phyloP scores from a whole-genome alignment of 1,140 invertebrate species.

The Dendrolimus kikuchii region DNA sequence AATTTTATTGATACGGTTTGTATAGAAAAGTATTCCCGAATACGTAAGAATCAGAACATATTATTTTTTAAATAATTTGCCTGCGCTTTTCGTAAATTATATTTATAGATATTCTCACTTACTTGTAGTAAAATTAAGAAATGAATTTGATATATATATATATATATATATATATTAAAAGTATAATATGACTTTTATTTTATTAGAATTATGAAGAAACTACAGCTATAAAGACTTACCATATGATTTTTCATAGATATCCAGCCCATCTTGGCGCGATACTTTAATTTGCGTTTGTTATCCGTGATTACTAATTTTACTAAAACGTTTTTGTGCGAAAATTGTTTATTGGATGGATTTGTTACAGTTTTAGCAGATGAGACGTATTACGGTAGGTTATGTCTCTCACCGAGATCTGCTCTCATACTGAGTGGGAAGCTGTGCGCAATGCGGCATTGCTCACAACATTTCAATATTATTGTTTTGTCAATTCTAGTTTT shows the following conservation, averaged over 20 bases:
- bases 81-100: not conserved
- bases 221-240: constrained; percentile 33
- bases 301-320: constrained; percentile 33
- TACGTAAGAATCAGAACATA: not conserved
- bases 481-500: constrained; percentile 9
- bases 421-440: constrained; percentile 62
- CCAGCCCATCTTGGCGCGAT: constrained; percentile 59
- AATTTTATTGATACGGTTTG: no score
- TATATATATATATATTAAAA: no score
- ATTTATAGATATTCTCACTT: not conserved
- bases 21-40: no score
- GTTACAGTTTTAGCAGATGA: constrained; percentile 2
- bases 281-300: constrained; percentile 46
- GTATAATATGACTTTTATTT: no score
- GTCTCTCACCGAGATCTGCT: constrained; percentile 52
- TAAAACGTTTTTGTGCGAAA: not conserved
- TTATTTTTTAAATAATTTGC: not conserved
- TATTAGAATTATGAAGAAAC: no score
- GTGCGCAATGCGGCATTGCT: constrained; percentile 65
- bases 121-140: no score
- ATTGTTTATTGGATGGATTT: not conserved
- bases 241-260: constrained; percentile 68
- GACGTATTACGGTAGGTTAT: constrained; percentile 43
- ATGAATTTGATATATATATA: no score
- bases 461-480: constrained; percentile 29